Conservation (phyloP, 2,888 invertebrate species). For the Hermaeophaga mercurialis region DNA sequence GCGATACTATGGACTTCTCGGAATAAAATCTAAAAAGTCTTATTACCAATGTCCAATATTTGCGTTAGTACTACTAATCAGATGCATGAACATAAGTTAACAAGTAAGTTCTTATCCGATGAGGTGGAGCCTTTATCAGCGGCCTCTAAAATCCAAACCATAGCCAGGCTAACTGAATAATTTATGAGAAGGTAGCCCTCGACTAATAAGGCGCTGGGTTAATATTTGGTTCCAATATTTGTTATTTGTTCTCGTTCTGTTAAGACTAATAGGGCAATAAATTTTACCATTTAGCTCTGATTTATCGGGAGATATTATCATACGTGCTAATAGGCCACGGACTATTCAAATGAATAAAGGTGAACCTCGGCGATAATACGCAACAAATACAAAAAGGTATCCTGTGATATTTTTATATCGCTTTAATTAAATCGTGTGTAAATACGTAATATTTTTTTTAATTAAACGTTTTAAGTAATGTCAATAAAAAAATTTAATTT, state of each 20-base stretch:
- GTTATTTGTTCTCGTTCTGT: slow-evolving; percentile 54
- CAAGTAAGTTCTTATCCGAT: slow-evolving; percentile 13
- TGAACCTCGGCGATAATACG: background rate
- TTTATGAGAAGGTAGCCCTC: slow-evolving; percentile 35
- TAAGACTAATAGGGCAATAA: slow-evolving; percentile 54
- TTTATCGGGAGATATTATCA: slow-evolving; percentile 53
- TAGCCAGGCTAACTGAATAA: slow-evolving; percentile 25
- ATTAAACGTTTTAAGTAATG: too few species aligned
- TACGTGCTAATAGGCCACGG: slow-evolving; percentile 37
- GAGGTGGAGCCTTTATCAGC: slow-evolving; percentile 12
- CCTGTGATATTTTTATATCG: too few species aligned
- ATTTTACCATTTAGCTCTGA: slow-evolving; percentile 53
- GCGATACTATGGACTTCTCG: too few species aligned
- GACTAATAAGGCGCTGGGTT: slow-evolving; percentile 41
- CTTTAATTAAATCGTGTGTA: too few species aligned
- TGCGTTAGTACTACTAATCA: too few species aligned
- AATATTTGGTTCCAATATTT: slow-evolving; percentile 56
- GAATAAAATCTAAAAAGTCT: too few species aligned
- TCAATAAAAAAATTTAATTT: too few species aligned
- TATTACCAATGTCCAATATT: too few species aligned
- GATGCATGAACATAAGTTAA: background rate
- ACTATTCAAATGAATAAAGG: slow-evolving; percentile 1
- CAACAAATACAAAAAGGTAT: too few species aligned
- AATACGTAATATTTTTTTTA: too few species aligned
- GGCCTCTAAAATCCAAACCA: slow-evolving; percentile 13